Percentiles rank a stretch among this genome's conserved stretches.
phyloP scores from a whole-genome alignment of 2,797 vertebrate genomes.

The Cercopithecus mitis region DNA sequence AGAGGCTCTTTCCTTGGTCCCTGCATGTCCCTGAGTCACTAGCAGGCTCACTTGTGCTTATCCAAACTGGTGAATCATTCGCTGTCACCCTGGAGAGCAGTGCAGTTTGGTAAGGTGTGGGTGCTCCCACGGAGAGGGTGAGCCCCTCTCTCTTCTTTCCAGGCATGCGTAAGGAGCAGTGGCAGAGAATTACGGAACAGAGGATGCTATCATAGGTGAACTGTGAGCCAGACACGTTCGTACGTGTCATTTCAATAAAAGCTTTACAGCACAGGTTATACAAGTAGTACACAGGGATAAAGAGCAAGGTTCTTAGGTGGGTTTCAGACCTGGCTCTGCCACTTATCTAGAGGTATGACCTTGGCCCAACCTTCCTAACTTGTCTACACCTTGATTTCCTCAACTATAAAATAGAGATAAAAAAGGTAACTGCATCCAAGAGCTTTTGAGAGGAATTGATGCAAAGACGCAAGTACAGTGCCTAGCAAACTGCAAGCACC shows the following conservation, averaged over 20 bases:
- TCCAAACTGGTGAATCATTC: not conserved
- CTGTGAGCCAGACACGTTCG: not conserved
- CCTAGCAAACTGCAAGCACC: not conserved
- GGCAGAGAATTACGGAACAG: not conserved
- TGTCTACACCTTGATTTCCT: not conserved
- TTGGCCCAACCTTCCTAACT: not conserved
- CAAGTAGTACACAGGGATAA: not conserved
- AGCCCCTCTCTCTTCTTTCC: not conserved
- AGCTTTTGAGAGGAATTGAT: not conserved
- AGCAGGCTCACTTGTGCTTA: constrained; percentile 8
- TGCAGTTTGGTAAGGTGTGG: not conserved
- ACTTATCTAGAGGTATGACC: not conserved
- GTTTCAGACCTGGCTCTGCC: not conserved
- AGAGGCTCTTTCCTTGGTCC: constrained; percentile 76
- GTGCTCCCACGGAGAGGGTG: too few species aligned
- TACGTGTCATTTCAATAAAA: not conserved
- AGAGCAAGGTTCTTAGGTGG: not conserved
- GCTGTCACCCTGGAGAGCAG: not conserved
- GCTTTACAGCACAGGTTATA: not conserved
- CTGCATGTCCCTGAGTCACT: constrained; percentile 70
- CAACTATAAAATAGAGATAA: not conserved
- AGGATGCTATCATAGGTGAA: not conserved
- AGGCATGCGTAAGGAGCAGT: not conserved
- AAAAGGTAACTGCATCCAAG: not conserved
- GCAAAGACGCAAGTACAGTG: not conserved